phyloP scores from a whole-genome alignment of 2,888 invertebrate species.

The Caenorhabditis zanzibari region DNA sequence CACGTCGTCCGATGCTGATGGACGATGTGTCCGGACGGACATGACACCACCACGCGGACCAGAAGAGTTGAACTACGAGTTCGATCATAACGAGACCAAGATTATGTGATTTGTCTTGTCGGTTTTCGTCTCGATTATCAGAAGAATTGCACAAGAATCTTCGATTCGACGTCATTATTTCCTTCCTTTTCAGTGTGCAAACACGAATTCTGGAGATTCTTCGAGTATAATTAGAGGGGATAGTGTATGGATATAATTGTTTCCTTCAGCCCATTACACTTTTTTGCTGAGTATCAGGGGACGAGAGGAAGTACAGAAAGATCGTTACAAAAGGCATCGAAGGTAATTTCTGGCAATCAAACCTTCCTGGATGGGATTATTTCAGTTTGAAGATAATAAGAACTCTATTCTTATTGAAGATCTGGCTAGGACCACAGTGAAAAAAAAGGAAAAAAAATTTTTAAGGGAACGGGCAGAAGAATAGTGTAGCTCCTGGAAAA shows the following conservation, averaged over 20 bases:
- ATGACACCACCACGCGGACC: constrained; percentile 50
- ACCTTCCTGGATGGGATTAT: neutral
- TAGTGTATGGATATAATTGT: constrained; percentile 32
- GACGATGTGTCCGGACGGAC: constrained; percentile 59
- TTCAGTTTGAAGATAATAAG: neutral
- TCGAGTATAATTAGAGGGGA: constrained; percentile 17
- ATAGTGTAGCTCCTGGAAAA: too few relatives aligned
- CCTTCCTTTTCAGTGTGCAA: constrained; percentile 5
- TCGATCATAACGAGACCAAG: constrained; percentile 31
- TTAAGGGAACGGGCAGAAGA: too few relatives aligned
- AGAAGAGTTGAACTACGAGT: constrained; percentile 15
- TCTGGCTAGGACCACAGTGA: too few relatives aligned
- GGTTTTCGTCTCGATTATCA: neutral
- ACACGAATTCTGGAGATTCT: constrained; percentile 4
- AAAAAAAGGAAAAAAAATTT: too few relatives aligned
- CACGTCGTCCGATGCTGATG: constrained; percentile 61
- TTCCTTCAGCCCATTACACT: neutral
- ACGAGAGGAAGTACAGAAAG: neutral
- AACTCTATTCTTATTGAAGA: neutral
- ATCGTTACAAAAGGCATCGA: constrained; percentile 24
- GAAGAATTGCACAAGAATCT: constrained; percentile 5
- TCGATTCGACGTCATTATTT: constrained; percentile 3
- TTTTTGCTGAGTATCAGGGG: neutral
- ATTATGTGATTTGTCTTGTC: constrained; percentile 32
- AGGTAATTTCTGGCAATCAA: neutral